Base-by-base conservation (phyloP, 1,140 invertebrate genomes). In the Sminthurides bifidus region DNA sequence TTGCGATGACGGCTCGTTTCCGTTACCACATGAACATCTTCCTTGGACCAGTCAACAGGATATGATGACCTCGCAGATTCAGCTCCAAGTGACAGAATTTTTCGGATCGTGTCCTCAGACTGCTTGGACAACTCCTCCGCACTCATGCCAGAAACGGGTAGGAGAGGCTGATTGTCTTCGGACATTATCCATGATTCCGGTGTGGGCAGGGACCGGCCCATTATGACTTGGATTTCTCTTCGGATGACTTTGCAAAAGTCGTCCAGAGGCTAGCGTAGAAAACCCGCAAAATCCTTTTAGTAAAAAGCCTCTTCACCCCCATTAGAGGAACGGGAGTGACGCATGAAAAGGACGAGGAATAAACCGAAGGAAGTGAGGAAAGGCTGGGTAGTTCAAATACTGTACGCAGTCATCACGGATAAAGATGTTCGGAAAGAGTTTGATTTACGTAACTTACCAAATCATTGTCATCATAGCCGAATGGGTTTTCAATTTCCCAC, bases 401-500 rank as follows among this genome's bases (percentile, higher is more conserved):
- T n/a, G n/a, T n/a, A n/a, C n/a, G n/a, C n/a, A n/a, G n/a, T n/a
- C n/a, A n/a, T n/a, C n/a, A n/a, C n/a, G n/a, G n/a, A n/a, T n/a
- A n/a, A n/a, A n/a, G n/a, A n/a, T n/a, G n/a, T n/a, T n/a, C n/a
- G n/a, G n/a, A n/a, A n/a, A n/a, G n/a, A n/a, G n/a, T n/a, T n/a
- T n/a, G n/a, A n/a, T n/a, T n/a, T n/a, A n/a, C n/a, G n/a, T n/a
- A 26, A 48, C 5, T 53, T 56, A 63, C 57, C 57, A 57, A 48
- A 40, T 57, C 54, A 60, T 63, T 59, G 26, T 43, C 44, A 53
- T 63, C 51, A 23, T 51, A 53, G n/a, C 54, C 57, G 19, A 59
- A 64, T 24, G 58, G 61, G 38, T 64, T 64, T 19, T 64, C 61
- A 49, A 64, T 64, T 53, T 64, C 61, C 58, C 58, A 60, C 52